phyloP scores from a whole-genome alignment of 2,113 vertebrate species.

The Microtus ochrogaster region DNA sequence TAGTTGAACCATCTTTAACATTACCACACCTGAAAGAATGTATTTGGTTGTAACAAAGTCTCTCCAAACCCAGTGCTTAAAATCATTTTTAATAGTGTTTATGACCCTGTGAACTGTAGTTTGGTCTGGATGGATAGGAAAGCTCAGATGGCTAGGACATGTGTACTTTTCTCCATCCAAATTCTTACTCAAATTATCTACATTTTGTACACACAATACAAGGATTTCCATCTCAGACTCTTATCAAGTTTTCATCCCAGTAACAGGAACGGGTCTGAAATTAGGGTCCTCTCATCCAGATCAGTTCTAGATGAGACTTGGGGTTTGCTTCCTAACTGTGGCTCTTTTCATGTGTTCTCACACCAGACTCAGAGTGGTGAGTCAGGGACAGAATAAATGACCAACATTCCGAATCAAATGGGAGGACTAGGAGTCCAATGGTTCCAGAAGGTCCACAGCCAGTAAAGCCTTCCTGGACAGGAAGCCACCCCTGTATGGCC shows the following conservation, averaged over 20 bases:
- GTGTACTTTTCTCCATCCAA: background rate
- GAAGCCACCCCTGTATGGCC: background rate
- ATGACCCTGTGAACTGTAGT: background rate
- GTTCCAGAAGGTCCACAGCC: background rate
- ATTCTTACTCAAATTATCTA: background rate
- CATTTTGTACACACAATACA: background rate
- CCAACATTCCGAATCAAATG: background rate
- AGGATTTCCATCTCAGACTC: background rate
- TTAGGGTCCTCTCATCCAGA: slow-evolving; percentile 10
- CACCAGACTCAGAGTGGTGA: background rate
- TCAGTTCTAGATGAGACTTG: background rate
- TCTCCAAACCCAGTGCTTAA: background rate
- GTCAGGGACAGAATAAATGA: background rate
- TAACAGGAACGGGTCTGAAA: background rate
- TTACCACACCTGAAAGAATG: background rate
- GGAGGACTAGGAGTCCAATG: background rate
- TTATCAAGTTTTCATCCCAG: background rate
- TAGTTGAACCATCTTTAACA: background rate
- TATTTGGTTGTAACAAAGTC: background rate
- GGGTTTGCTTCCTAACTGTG: background rate
- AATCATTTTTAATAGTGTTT: slow-evolving; percentile 11
- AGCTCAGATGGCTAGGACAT: background rate
- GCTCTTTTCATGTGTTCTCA: background rate
- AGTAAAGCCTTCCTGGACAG: background rate
- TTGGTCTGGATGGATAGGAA: background rate